Evolutionary conservation across 2,797 vertebrate species (phyloP), one percentile per base, ranked within the genome.

Genomic region (Sphenodon punctatus): DNA sequence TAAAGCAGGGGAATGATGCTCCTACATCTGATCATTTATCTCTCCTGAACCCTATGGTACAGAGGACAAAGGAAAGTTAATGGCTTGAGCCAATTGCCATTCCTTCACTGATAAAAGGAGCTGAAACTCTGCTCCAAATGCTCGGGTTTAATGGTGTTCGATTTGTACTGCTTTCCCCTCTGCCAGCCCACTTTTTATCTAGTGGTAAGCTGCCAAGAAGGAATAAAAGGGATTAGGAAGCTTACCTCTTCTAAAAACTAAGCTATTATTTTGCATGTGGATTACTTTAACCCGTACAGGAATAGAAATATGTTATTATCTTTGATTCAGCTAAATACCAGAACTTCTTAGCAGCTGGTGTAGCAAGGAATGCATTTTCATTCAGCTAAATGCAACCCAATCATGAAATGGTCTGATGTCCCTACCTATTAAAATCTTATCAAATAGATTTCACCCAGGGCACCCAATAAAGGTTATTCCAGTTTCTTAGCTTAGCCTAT

Each of bases 241-340:
- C 12, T 70, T 75, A 58, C 20, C 51, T 70, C 55, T 77, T 22
- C 19, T 71, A 46, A 46, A 38, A 84, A 6, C 22, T 15, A 64
- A 75, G 6, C 3, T 83, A 84, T 70, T 83, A 27, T 78, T 88
- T 32, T 45, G 3, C 58, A 45, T 30, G 1, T 46, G 1, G 4
- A 67, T 87, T 86, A 71, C 48, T 61, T 81, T 85, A 82, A 87
- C 22, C 17, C 71, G 1, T 1, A 84, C 75, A 58, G 22, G 10
- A 84, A 66, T 34, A 84, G 4, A 70, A 82, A 68, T 59, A 7
- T 71, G 68, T 4, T 23, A 45, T 45, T 25, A 70, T 34, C 7
- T 53, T 87, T 87, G 72, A 58, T 80, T 80, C 80, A 84, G 67
- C 16, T 58, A 39, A 27, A 27, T 45, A 8, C 38, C 16, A 14